phyloP scores from a whole-genome alignment of 2,113 vertebrate species.

The Campylorhamphus procurvoides region DNA sequence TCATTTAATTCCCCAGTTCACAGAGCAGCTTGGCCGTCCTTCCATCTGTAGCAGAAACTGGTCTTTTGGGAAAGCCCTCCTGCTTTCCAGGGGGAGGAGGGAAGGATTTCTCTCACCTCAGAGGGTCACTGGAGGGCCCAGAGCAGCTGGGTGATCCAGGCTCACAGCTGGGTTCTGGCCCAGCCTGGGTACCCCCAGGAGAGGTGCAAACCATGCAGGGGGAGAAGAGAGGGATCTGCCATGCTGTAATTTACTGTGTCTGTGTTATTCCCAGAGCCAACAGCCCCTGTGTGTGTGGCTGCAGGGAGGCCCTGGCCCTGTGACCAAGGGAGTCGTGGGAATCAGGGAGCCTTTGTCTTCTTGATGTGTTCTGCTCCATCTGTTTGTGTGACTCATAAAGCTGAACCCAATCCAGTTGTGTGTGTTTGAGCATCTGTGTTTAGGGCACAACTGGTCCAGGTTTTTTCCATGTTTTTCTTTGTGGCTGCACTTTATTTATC shows the following conservation, averaged over 20 bases:
- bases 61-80: background rate
- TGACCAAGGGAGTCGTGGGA: accelerated
- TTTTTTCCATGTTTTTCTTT: conserved; percentile 52
- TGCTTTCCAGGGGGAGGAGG: background rate
- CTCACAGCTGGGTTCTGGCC: background rate
- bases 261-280: background rate
- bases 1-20: background rate
- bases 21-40: background rate
- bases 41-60: background rate
- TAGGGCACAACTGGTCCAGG: background rate
- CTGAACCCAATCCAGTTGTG: background rate
- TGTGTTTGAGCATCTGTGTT: background rate
- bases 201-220: background rate
- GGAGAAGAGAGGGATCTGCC: background rate
- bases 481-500: conserved; percentile 31
- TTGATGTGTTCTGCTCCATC: background rate
- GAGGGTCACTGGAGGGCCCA: background rate
- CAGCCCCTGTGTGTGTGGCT: background rate
- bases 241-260: background rate
- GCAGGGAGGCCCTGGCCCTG: background rate
- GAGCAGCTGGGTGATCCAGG: background rate
- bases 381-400: background rate
- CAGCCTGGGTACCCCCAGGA: background rate
- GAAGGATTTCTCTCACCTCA: background rate
- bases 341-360: background rate